A percentile compares a stretch with the other conserved stretches of the same genome.
Evolutionary conservation across 2,113 vertebrate species (phyloP).

Genomic region (Cheirogaleus medius): DNA sequence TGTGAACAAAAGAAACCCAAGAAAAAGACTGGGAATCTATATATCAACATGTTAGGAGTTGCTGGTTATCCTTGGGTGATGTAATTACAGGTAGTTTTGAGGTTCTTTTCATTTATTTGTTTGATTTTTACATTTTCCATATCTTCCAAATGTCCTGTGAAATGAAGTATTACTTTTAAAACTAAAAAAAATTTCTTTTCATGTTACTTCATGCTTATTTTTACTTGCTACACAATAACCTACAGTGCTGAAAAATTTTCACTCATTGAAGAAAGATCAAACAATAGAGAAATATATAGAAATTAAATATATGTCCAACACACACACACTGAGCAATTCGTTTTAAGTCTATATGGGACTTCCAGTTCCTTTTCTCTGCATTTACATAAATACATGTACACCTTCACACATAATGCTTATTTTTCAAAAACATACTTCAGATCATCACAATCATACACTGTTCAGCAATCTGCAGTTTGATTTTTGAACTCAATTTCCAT

Average conservation of each 20-base stretch:
- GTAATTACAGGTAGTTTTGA: not conserved
- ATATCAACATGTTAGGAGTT: not conserved
- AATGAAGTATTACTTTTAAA: not conserved
- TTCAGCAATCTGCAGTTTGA: not conserved
- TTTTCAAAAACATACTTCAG: not conserved
- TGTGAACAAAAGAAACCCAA: not conserved
- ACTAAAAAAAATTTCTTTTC: not conserved
- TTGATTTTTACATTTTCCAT: not conserved
- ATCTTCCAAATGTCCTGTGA: constrained; percentile 16
- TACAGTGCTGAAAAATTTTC: not conserved
- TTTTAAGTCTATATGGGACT: not conserved
- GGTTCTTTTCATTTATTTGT: not conserved
- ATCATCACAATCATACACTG: not conserved
- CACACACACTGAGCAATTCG: not conserved
- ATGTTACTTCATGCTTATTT: not conserved
- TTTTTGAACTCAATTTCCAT: not conserved
- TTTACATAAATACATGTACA: not conserved
- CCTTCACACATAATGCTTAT: not conserved
- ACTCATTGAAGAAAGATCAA: not conserved
- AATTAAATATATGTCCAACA: not conserved
- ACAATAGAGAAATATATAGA: not conserved
- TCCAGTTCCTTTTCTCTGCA: not conserved
- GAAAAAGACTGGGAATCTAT: not conserved
- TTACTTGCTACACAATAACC: not conserved
- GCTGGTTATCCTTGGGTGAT: not conserved